A percentile compares a stretch with the other conserved stretches of the same genome.
phyloP scores from a whole-genome alignment of 2,113 vertebrate genomes.

The Merops nubicus region DNA sequence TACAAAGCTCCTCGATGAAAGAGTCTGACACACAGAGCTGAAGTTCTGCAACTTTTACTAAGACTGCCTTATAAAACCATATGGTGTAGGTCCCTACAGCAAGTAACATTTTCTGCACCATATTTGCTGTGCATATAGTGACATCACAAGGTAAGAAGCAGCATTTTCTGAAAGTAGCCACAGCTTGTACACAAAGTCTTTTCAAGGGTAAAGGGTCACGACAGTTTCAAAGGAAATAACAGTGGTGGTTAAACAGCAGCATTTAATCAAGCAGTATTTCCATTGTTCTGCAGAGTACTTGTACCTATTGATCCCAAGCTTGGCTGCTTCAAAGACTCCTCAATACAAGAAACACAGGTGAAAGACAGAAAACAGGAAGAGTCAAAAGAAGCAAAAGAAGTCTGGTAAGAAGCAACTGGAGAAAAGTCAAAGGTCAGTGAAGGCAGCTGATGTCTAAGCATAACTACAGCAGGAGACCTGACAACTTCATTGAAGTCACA shows the following conservation, averaged over 20 bases:
- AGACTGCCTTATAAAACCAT: not conserved
- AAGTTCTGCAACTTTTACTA: not conserved
- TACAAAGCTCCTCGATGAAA: accelerated
- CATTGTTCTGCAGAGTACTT: slow-evolving; percentile 10
- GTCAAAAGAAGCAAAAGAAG: slow-evolving; percentile 71
- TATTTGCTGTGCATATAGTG: not conserved
- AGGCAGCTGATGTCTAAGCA: slow-evolving; percentile 78
- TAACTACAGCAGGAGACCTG: slow-evolving; percentile 65
- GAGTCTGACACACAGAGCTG: not conserved
- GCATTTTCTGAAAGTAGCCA: not conserved
- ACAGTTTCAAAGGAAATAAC: not conserved
- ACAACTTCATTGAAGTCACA: not conserved
- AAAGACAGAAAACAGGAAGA: slow-evolving; percentile 65
- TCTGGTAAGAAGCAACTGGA: slow-evolving; percentile 62
- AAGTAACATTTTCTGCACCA: not conserved
- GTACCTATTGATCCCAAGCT: slow-evolving; percentile 72
- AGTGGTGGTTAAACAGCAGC: slow-evolving; percentile 59
- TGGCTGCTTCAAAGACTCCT: not conserved
- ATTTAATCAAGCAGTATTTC: slow-evolving; percentile 40
- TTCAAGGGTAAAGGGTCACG: not conserved
- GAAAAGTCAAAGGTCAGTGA: slow-evolving; percentile 71
- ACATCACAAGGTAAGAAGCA: not conserved
- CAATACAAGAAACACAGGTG: slow-evolving; percentile 72
- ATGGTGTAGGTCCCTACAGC: not conserved
- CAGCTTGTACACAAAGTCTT: not conserved